phyloP scores from a whole-genome alignment of 2,113 vertebrate species.

The Microcebus jonahi region DNA sequence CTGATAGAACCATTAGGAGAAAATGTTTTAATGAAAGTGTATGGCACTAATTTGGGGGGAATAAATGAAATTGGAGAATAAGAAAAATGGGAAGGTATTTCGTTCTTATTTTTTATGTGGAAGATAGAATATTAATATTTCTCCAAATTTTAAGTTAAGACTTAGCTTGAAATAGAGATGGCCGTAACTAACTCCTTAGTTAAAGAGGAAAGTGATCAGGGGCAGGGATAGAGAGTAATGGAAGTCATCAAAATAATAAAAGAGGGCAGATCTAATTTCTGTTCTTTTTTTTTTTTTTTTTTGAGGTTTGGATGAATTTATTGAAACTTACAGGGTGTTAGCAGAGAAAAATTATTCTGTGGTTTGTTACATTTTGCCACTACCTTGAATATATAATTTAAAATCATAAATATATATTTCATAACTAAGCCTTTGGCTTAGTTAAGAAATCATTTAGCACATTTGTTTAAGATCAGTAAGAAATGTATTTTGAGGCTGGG shows the following conservation, averaged over 20 bases:
- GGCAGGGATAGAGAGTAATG: background rate
- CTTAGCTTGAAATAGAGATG: background rate
- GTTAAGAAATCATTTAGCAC: conserved; percentile 79
- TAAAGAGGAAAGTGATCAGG: background rate
- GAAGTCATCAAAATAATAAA: background rate
- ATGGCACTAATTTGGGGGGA: background rate
- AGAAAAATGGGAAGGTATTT: background rate
- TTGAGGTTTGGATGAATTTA: conserved; percentile 70
- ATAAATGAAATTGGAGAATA: background rate
- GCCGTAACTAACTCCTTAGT: background rate
- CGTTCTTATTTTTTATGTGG: background rate
- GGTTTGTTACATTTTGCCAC: conserved; percentile 74
- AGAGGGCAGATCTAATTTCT: background rate
- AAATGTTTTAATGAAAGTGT: background rate
- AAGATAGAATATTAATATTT: background rate
- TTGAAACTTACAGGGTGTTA: conserved; percentile 75
- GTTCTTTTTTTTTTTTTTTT: too few relatives aligned
- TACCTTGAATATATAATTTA: conserved; percentile 81
- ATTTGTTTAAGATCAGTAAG: conserved; percentile 85
- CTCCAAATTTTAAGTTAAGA: background rate
- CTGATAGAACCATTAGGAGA: background rate
- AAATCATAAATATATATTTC: conserved; percentile 85
- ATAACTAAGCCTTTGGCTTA: conserved; percentile 83
- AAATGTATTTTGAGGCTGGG: conserved; percentile 74
- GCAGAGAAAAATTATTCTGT: conserved; percentile 82